Evolutionary conservation across 1,140 invertebrate genomes (phyloP), one percentile per base, ranked within the genome.

Genomic region (Argopecten irradians): DNA sequence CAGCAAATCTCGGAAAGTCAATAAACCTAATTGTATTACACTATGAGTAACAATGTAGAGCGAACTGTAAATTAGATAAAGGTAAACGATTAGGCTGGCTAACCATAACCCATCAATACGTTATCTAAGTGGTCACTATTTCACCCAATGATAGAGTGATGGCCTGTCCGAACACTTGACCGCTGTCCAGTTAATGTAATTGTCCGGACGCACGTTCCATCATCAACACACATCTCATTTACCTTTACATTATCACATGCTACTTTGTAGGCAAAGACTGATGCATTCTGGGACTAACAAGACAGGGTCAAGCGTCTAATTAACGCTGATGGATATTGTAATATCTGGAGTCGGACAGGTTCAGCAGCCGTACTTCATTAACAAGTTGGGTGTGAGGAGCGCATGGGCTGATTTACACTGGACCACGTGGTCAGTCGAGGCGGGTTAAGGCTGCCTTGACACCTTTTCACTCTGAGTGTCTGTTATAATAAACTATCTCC

Each of bases 251-350:
- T 71, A 71, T n/a, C 55, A 71, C 55, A 71, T 71, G 55, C 55
- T 71, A 71, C 55, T 71, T 71, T 71, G 55, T 11, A 71, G 55
- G 55, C 55, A 71, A 71, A 71, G 55, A 71, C 55, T 71, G 55
- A 71, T 71, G 55, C 55, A 71, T 71, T 71, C 55, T 71, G 55
- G 55, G 55, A 71, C 55, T 71, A 71, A 71, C 55, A 71, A 71
- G 55, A 71, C 55, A 28, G 55, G 55, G 55, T n/a, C 55, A 71
- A 71, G 22, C 55, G 55, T 71, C 55, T 71, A 71, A 71, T 71
- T 28, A 71, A 71, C 55, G n/a, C 55, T 71, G 55, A 71, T 71
- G 55, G 55, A 71, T 71, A 71, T 71, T 71, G 28, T 71, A 71
- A 71, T 71, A 71, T 71, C 55, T 11, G 55, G 55, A 71, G 55